Conservation (phyloP, 1,140 invertebrate genomes). For the Tetramorium parvispinum region DNA sequence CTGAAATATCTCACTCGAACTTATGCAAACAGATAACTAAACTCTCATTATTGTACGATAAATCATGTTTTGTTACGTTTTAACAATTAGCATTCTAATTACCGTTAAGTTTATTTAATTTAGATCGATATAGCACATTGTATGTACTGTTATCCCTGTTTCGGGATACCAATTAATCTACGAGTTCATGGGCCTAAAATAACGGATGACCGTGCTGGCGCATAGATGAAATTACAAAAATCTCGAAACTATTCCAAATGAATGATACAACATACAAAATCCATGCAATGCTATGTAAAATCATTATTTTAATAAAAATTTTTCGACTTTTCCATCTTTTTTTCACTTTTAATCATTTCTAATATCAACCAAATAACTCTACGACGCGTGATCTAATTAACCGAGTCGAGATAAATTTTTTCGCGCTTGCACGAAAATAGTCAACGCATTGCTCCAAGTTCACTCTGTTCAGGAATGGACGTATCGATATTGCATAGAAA, state of each 20-base stretch:
- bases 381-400: conserved; percentile 5
- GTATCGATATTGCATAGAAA: background rate
- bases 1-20: conserved; percentile 14
- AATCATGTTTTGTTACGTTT: conserved; percentile 27
- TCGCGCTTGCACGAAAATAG: background rate
- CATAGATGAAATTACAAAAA: background rate
- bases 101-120: conserved; percentile 32
- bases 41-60: conserved; percentile 25
- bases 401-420: background rate
- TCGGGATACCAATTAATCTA: background rate
- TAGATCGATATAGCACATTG: background rate
- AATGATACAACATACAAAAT: background rate
- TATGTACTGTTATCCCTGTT: background rate
- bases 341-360: background rate
- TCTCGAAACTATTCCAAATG: background rate
- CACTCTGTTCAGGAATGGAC: background rate
- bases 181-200: background rate
- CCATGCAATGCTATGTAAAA: background rate
- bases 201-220: background rate
- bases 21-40: background rate
- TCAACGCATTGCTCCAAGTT: background rate
- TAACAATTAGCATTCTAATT: conserved; percentile 21
- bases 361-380: background rate
- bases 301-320: background rate
- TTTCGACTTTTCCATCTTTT: background rate